These are phyloP conservation scores for Koerneria pararmatus DNA, from an alignment of 2,888 invertebrate genomes.

Conservation along the genomic window DNA sequence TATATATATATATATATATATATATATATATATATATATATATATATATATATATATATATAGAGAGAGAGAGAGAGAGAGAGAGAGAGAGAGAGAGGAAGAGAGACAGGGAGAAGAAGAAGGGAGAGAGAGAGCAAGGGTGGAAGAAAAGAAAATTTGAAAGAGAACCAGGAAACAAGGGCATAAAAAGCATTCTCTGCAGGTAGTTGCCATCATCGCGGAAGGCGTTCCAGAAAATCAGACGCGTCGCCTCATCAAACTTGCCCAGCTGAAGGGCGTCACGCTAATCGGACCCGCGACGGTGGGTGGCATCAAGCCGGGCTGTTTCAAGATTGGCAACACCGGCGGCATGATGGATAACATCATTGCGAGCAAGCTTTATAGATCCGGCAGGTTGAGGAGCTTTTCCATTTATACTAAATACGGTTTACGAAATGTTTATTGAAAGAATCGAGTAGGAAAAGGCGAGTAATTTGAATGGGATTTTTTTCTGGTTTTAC, in stretches of 20 bases:
- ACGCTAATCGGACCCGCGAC: conserved; percentile 74
- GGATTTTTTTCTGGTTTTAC: too few relatives aligned
- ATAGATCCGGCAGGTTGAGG: conserved; percentile 76
- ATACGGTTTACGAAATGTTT: too few relatives aligned
- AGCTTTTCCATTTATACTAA: too few relatives aligned
- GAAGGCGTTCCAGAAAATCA: conserved; percentile 99
- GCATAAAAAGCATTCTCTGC: conserved; percentile 53
- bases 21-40: too few relatives aligned
- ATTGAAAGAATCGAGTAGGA: too few relatives aligned
- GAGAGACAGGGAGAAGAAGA: not conserved
- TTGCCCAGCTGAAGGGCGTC: conserved; percentile 66
- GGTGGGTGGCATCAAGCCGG: conserved; percentile 93
- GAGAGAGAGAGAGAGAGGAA: too few relatives aligned
- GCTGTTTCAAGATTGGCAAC: conserved; percentile 93
- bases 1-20: too few relatives aligned
- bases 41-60: too few relatives aligned
- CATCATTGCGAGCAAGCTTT: conserved; percentile 90
- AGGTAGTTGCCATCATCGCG: conserved; percentile 94
- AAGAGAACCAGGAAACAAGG: not conserved
- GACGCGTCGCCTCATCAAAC: conserved; percentile 81
- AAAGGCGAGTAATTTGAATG: too few relatives aligned
- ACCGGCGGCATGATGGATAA: conserved; percentile 99
- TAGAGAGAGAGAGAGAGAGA: too few relatives aligned
- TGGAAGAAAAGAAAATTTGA: not conserved
- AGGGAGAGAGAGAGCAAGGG: not conserved